These are phyloP conservation scores for Himalopsyche phryganea DNA, from an alignment of 1,140 invertebrate species.

Conservation along the genomic window DNA sequence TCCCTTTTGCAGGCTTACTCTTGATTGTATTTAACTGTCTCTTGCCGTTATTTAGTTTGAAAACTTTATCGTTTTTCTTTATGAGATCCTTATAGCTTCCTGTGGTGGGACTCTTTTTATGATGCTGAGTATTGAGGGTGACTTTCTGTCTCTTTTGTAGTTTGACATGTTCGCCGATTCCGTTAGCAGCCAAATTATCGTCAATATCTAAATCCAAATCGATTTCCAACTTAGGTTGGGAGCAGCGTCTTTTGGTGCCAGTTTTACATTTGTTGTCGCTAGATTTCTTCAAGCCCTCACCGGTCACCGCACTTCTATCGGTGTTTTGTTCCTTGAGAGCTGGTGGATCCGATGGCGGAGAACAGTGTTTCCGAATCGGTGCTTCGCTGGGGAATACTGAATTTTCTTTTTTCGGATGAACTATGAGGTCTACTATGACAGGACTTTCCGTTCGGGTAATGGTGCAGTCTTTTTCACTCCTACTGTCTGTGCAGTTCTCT, in stretches of 20 bases:
- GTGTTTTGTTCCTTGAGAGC: conserved; percentile 47
- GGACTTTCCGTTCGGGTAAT: not conserved
- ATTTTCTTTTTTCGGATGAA: conserved; percentile 52
- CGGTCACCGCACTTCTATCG: conserved; percentile 1
- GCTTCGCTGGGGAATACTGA: conserved; percentile 36
- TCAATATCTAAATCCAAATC: conserved; percentile 49
- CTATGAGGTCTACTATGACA: conserved; percentile 40
- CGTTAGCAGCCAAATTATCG: conserved; percentile 48
- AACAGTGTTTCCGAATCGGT: conserved; percentile 4
- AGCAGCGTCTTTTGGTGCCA: conserved; percentile 44
- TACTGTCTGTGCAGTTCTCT: conserved; percentile 34
- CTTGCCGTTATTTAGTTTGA: conserved; percentile 45
- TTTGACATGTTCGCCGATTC: conserved; percentile 53
- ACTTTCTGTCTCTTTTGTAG: conserved; percentile 55
- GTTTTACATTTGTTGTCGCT: conserved; percentile 44
- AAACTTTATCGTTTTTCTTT: conserved; percentile 40
- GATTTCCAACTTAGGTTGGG: conserved; percentile 48
- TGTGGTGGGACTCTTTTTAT: conserved; percentile 13
- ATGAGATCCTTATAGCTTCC: conserved; percentile 47
- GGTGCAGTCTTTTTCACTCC: conserved; percentile 26
- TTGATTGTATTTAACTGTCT: conserved; percentile 41
- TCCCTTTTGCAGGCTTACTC: conserved; percentile 36
- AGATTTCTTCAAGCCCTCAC: conserved; percentile 25
- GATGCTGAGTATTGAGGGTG: conserved; percentile 41
- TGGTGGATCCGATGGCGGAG: conserved; percentile 40